Evolutionary conservation across 2,888 invertebrate species (phyloP).

Genomic region (Drosophila koepferae): DNA sequence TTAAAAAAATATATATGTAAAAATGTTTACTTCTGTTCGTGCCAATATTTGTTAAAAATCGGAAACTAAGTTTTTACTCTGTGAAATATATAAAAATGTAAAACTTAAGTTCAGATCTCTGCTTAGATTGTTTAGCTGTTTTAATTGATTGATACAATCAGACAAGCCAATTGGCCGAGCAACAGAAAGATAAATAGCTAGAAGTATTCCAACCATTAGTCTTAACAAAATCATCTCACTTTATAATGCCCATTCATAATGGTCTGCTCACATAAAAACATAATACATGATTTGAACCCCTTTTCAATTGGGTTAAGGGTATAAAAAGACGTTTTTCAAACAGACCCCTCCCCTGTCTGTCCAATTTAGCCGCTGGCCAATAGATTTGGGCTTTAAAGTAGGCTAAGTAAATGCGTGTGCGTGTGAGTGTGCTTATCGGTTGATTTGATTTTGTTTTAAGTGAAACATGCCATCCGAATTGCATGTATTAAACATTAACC

Average conservation of each 20-base stretch:
- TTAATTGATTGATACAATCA: too few relatives aligned
- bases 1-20: too few relatives aligned
- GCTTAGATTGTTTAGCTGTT: too few relatives aligned
- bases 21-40: too few relatives aligned
- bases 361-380: conserved; percentile 20
- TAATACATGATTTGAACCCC: not conserved
- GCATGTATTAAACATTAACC: conserved; percentile 67
- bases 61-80: too few relatives aligned
- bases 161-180: too few relatives aligned
- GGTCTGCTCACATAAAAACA: not conserved
- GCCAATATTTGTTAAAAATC: too few relatives aligned
- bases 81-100: too few relatives aligned
- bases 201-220: too few relatives aligned
- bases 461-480: conserved; percentile 63
- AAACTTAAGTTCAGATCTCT: too few relatives aligned
- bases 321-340: conserved; percentile 27
- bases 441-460: conserved; percentile 61
- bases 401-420: conserved; percentile 67
- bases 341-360: conserved; percentile 36
- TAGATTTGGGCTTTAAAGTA: conserved; percentile 46
- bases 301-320: conserved; percentile 11
- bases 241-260: not conserved
- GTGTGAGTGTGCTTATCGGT: conserved; percentile 17
- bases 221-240: not conserved
- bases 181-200: not conserved